Percentiles rank a stretch among this genome's conserved stretches.
These are phyloP conservation scores for Cricetomys ansorgei DNA, from an alignment of 2,113 vertebrate species.

Conservation along the genomic window DNA sequence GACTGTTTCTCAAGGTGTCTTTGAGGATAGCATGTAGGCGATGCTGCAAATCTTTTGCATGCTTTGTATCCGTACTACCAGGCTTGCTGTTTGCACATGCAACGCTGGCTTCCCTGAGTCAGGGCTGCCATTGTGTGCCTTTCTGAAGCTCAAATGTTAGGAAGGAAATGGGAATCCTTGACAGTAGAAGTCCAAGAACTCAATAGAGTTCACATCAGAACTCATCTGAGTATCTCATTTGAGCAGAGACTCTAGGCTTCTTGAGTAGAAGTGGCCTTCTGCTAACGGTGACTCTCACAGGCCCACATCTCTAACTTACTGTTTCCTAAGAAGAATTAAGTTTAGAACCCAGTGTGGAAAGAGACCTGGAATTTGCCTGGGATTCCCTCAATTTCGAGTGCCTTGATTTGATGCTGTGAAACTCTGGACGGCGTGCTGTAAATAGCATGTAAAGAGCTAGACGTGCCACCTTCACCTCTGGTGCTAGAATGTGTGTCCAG, in stretches of 20 bases:
- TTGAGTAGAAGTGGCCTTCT: neutral
- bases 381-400: neutral
- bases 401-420: neutral
- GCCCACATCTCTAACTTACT: neutral
- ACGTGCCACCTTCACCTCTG: too few relatives aligned
- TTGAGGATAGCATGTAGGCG: neutral
- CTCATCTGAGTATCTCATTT: too few relatives aligned
- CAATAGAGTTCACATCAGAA: accelerated
- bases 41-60: neutral
- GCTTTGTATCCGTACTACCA: neutral
- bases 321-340: neutral
- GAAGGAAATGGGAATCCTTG: neutral
- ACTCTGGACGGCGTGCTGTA: accelerated
- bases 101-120: accelerated
- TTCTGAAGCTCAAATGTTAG: neutral
- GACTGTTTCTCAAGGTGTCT: neutral
- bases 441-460: neutral
- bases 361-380: neutral
- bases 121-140: neutral
- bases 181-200: neutral
- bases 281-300: neutral
- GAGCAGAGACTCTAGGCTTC: neutral
- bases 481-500: accelerated
- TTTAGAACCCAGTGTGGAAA: neutral
- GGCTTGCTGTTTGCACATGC: neutral